Conservation (phyloP, 2,888 invertebrate genomes). For the Lasioglossum malachurum region DNA sequence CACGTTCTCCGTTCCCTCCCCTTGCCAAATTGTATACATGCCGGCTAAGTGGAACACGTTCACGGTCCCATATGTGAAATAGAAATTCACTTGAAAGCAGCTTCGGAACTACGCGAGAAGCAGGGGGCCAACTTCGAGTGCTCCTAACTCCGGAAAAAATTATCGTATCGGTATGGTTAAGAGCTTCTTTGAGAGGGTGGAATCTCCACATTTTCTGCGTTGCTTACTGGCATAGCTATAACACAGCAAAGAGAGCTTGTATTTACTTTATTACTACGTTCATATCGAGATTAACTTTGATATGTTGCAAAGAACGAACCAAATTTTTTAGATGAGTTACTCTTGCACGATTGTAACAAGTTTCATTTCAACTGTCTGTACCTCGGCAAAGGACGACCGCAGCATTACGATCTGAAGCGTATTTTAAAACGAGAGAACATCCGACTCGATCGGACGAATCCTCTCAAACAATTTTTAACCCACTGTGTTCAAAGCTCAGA, state of each 20-base stretch:
- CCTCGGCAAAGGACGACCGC: not conserved
- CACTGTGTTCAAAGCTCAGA: not conserved
- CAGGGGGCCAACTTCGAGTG: not conserved
- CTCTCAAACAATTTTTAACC: not conserved
- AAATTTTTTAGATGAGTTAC: too few relatives aligned
- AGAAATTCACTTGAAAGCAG: not conserved
- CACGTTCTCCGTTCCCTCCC: not conserved
- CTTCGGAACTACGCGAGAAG: not conserved
- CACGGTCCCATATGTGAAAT: not conserved
- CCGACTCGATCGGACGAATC: not conserved
- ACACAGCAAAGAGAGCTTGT: not conserved
- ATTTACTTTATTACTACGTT: not conserved
- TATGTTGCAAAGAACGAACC: too few relatives aligned
- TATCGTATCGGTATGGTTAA: not conserved
- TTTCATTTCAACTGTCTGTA: not conserved
- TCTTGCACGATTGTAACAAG: too few relatives aligned
- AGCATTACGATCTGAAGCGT: not conserved
- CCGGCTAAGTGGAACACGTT: constrained; percentile 1
- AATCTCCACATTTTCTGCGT: not conserved
- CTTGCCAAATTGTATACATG: not conserved
- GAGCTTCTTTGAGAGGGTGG: not conserved
- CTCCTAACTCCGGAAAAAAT: not conserved
- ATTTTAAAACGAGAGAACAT: not conserved
- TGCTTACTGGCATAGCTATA: too few relatives aligned
- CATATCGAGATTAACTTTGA: too few relatives aligned